phyloP scores from a whole-genome alignment of 2,113 vertebrate genomes.

The Pseudopodoces humilis region DNA sequence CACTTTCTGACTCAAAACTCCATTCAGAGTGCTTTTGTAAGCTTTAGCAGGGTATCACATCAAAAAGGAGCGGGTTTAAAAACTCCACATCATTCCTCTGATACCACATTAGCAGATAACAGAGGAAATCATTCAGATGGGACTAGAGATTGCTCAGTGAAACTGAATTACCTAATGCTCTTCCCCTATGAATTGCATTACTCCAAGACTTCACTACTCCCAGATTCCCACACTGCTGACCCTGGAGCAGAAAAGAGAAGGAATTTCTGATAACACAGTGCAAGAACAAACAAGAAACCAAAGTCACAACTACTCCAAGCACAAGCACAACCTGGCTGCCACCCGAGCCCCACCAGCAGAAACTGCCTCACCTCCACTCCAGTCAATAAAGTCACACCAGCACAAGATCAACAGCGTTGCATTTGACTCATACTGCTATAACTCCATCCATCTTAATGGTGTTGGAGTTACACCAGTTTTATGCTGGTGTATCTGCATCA shows the following conservation, averaged over 20 bases:
- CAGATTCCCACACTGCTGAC: not conserved
- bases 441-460: not conserved
- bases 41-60: not conserved
- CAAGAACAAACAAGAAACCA: not conserved
- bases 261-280: not conserved
- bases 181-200: not conserved
- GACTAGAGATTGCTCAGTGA: not conserved
- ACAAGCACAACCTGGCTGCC: not conserved
- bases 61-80: not conserved
- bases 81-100: not conserved
- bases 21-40: not conserved
- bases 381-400: conserved; percentile 22
- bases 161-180: not conserved
- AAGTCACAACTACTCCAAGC: not conserved
- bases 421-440: not conserved
- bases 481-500: conserved; percentile 12
- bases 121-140: not conserved
- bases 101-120: not conserved
- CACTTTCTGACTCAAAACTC: not conserved
- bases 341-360: not conserved
- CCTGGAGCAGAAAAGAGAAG: not conserved
- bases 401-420: not conserved
- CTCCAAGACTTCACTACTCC: not conserved
- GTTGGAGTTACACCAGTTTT: conserved; percentile 40
- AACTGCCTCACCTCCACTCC: not conserved